A percentile compares a stretch with the other conserved stretches of the same genome.
Evolutionary conservation across 2,888 invertebrate species (phyloP).

Genomic region (Amorpha juglandis): DNA sequence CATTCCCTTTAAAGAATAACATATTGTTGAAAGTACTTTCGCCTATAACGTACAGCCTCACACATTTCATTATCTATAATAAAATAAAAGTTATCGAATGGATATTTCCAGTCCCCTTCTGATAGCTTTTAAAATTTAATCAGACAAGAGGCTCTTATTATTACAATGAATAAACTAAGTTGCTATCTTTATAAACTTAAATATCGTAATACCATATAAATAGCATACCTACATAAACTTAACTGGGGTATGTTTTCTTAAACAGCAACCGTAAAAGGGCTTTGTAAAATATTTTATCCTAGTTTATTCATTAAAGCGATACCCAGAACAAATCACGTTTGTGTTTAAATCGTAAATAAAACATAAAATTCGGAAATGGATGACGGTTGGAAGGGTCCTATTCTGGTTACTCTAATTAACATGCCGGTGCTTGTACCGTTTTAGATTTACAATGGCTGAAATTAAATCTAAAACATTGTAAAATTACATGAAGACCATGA

Average conservation of each 20-base stretch:
- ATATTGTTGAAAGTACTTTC: too few species aligned
- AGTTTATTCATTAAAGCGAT: slow-evolving; percentile 43
- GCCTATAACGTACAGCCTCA: too few species aligned
- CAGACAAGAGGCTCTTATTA: background rate
- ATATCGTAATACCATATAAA: background rate
- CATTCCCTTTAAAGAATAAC: too few species aligned
- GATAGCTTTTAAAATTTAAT: background rate
- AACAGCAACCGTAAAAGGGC: slow-evolving; percentile 9
- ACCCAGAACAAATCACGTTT: slow-evolving; percentile 48
- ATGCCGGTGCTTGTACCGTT: slow-evolving; percentile 60
- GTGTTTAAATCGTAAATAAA: slow-evolving; percentile 47
- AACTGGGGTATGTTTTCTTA: slow-evolving; percentile 1
- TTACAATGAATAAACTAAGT: background rate
- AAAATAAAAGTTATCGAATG: background rate
- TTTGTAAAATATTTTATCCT: slow-evolving; percentile 13
- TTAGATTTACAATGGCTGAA: slow-evolving; percentile 50
- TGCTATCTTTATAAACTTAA: background rate
- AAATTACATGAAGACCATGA: slow-evolving; percentile 30
- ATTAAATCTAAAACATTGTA: slow-evolving; percentile 49
- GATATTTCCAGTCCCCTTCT: background rate
- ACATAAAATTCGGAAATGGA: slow-evolving; percentile 48
- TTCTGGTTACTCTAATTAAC: slow-evolving; percentile 65
- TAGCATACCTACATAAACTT: background rate
- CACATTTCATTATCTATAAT: too few species aligned
- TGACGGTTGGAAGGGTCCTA: slow-evolving; percentile 63